Base-by-base conservation (phyloP, 2,113 vertebrate species). In the Numida meleagris region DNA sequence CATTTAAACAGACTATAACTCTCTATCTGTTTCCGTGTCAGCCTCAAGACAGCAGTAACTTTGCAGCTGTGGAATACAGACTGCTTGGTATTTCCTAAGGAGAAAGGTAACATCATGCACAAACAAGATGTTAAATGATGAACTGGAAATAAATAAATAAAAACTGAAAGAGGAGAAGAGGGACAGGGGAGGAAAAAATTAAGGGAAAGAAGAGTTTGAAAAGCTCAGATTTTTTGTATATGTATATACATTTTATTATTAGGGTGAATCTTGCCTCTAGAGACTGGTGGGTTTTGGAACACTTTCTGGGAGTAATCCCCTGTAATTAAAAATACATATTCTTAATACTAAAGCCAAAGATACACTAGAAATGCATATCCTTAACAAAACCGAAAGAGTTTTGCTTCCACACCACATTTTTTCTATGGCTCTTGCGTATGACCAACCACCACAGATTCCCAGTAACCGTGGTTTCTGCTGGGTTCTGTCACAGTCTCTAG, bases 41-140 rank as follows among this genome's bases (percentile, higher is more conserved):
- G 94, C 94, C 94, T 95, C 94, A 77, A 95, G 96, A 94, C 82
- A 91, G 96, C 20, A 95, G 88, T 95, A 96, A 95, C 94, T 92
- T 94, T 80, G 89, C 96, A 96, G 94, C 89, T 95, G 94, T 94
- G 67, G 82, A 94, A 67, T 43, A 25, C 71, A 82, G 83, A 68
- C 89, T 91, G 55, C 48, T 82, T 50, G 0, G 0, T 74, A 12
- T 76, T 76, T 86, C 82, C 79, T 55, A 38, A 88, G 34, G 21
- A 75, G 58, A 75, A 77, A 81, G 36, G n/a, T 25, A 94, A 42
- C 55, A 66, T 18, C 82, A 31, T 21, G 40, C 0, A 7, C 63
- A 93, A 77, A 36, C 36, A 66, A 93, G 80, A 93, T 53, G 31
- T 21, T 82, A 87, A 82, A 46, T 27, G 14, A 85, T 12, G 17